Conservation (phyloP, 2,888 invertebrate species). For the Parasteatoda lunata region DNA sequence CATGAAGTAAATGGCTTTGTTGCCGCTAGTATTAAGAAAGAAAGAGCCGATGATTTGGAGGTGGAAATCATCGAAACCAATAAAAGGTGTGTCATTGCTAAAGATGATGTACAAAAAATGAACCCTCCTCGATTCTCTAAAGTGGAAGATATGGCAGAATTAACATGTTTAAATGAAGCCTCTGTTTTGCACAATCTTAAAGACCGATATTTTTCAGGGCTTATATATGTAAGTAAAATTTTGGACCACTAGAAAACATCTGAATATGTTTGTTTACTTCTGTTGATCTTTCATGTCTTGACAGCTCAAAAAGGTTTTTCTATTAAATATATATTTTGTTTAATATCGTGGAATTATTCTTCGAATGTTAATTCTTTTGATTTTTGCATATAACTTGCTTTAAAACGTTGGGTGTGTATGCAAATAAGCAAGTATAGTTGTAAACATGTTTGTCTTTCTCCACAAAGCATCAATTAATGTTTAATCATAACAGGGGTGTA, state of each 20-base stretch:
- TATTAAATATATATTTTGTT: too few relatives aligned
- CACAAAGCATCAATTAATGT: too few relatives aligned
- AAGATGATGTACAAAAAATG: slow-evolving; percentile 99
- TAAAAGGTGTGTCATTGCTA: slow-evolving; percentile 90
- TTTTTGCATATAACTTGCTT: too few relatives aligned
- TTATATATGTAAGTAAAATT: slow-evolving; percentile 95
- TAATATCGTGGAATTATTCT: too few relatives aligned
- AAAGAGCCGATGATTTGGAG: slow-evolving; percentile 95
- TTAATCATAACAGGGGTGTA: too few relatives aligned
- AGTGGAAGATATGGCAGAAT: slow-evolving; percentile 99
- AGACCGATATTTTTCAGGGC: slow-evolving; percentile 98
- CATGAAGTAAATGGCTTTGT: slow-evolving; percentile 98
- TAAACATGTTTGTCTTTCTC: too few relatives aligned
- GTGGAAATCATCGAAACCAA: slow-evolving; percentile 98
- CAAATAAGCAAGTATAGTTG: too few relatives aligned
- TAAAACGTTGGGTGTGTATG: too few relatives aligned
- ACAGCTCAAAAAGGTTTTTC: too few relatives aligned
- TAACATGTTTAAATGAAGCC: slow-evolving; percentile 99
- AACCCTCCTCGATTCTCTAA: slow-evolving; percentile 99
- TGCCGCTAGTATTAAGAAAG: slow-evolving; percentile 95
- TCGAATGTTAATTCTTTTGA: too few relatives aligned
- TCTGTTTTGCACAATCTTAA: slow-evolving; percentile 99
- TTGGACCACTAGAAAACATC: not conserved
- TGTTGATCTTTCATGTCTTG: too few relatives aligned
- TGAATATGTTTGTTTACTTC: too few relatives aligned